phyloP scores from a whole-genome alignment of 2,888 invertebrate genomes.

The Acronicta psi region DNA sequence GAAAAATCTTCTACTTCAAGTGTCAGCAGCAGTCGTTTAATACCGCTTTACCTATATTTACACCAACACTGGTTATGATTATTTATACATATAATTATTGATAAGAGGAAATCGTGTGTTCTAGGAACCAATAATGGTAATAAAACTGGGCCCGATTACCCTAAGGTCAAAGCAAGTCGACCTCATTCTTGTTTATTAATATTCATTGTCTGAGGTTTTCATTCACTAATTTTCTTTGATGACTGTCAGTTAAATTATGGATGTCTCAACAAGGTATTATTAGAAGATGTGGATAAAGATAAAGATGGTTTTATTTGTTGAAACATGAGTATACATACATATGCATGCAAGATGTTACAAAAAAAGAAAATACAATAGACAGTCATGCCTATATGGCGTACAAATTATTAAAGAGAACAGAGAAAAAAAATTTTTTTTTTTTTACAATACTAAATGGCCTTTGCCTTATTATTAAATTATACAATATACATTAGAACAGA shows the following conservation, averaged over 20 bases:
- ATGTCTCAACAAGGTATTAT: constrained; percentile 17
- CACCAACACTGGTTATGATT: constrained; percentile 5
- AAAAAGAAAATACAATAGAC: too few species aligned
- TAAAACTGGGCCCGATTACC: constrained; percentile 19
- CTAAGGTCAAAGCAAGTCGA: constrained; percentile 10
- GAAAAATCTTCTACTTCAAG: constrained; percentile 14
- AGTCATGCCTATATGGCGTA: too few species aligned
- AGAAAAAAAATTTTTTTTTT: too few species aligned
- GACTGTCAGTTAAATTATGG: constrained; percentile 20
- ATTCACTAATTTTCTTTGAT: constrained; percentile 40
- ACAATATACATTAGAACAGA: too few species aligned
- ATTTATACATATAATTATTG: constrained; percentile 20
- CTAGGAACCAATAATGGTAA: constrained; percentile 16
- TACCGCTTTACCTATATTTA: too few species aligned
- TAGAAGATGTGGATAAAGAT: too few species aligned
- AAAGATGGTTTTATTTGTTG: too few species aligned
- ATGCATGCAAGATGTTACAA: too few species aligned
- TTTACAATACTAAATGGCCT: too few species aligned
- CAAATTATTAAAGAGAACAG: too few species aligned
- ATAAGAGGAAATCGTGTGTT: constrained; percentile 11
- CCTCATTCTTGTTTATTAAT: constrained; percentile 29
- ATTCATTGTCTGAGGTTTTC: constrained; percentile 37
- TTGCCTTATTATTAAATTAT: too few species aligned
- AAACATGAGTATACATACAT: too few species aligned
- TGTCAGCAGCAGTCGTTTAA: constrained; percentile 7